Evolutionary conservation across 1,140 invertebrate species (phyloP).

Genomic region (Acarapis woodi): DNA sequence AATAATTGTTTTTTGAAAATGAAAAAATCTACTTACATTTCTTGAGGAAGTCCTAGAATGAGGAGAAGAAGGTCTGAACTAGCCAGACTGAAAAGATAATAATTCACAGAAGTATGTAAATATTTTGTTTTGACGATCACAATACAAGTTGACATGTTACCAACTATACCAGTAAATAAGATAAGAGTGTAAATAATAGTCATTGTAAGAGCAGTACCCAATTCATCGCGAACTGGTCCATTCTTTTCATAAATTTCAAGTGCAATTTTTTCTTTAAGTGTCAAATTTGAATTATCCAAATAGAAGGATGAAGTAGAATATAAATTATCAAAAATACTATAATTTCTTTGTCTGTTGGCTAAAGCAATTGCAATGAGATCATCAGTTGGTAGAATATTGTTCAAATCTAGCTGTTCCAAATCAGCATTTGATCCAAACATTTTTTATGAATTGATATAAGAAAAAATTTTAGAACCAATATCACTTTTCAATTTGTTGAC

Average conservation of each 20-base stretch:
- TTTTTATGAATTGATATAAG: too few relatives aligned
- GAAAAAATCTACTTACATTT: conserved; percentile 24
- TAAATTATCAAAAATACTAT: too few relatives aligned
- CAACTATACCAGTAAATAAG: conserved; percentile 20
- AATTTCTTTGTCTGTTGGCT: too few relatives aligned
- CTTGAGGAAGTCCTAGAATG: conserved; percentile 20
- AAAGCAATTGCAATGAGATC: too few relatives aligned
- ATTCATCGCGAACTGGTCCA: conserved; percentile 9
- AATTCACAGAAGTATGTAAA: conserved; percentile 23
- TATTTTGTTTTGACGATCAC: conserved; percentile 21
- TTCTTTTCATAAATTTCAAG: not conserved
- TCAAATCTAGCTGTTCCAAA: too few relatives aligned
- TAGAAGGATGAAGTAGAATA: too few relatives aligned
- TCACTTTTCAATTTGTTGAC: too few relatives aligned
- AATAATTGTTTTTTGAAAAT: conserved; percentile 12
- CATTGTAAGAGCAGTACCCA: conserved; percentile 14
- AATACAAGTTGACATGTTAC: conserved; percentile 23
- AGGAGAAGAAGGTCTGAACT: conserved; percentile 26
- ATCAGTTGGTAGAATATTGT: too few relatives aligned
- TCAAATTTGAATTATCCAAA: too few relatives aligned
- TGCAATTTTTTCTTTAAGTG: not conserved
- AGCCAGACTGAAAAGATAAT: conserved; percentile 30
- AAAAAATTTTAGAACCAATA: too few relatives aligned
- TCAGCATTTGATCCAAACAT: too few relatives aligned
- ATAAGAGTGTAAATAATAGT: conserved; percentile 18